phyloP scores from a whole-genome alignment of 2,888 invertebrate genomes.

The Blomia tropicalis region DNA sequence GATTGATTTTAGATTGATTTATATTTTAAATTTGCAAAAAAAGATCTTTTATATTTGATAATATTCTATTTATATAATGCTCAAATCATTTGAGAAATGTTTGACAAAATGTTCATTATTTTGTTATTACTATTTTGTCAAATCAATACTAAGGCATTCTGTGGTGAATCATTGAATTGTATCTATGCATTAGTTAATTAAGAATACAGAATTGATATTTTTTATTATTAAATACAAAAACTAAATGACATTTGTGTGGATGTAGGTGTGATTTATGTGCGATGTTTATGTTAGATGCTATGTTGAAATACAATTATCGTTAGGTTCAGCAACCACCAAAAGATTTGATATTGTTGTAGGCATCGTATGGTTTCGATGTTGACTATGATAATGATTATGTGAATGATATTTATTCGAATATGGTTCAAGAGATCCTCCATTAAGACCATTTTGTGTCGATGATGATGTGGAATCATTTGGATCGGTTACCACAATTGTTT shows the following conservation, averaged over 20 bases:
- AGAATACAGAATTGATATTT: not conserved
- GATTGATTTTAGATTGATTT: too few species aligned
- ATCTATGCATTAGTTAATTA: not conserved
- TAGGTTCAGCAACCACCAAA: not conserved
- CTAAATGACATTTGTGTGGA: not conserved
- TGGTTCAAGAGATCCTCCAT: too few species aligned
- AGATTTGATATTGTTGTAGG: not conserved
- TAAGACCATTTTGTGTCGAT: too few species aligned
- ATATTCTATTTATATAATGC: too few species aligned
- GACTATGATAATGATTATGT: not conserved
- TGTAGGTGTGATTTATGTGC: too few species aligned
- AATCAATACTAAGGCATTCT: conserved; percentile 2
- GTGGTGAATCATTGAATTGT: conserved; percentile 5
- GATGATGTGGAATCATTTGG: not conserved
- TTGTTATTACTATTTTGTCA: too few species aligned
- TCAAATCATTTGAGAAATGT: too few species aligned
- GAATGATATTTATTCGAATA: too few species aligned
- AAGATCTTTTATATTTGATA: too few species aligned
- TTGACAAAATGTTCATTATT: too few species aligned
- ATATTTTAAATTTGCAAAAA: too few species aligned
- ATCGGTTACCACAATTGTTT: not conserved
- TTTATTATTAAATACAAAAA: not conserved
- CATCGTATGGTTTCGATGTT: not conserved
- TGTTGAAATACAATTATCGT: not conserved
- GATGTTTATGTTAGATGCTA: too few species aligned